phyloP scores from a whole-genome alignment of 2,113 vertebrate genomes.

The Mormyrus iriodes region DNA sequence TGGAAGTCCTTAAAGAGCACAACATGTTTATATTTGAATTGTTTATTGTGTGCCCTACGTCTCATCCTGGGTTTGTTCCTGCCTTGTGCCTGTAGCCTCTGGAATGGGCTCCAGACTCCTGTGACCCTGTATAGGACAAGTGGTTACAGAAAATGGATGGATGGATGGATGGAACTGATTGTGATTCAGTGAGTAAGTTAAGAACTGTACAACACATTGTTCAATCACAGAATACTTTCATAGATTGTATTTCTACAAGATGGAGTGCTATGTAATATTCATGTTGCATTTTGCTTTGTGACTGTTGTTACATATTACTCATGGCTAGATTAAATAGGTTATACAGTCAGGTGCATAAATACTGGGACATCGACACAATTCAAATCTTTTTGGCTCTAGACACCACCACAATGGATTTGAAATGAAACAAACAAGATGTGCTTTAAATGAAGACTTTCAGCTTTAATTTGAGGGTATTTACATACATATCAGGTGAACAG shows the following conservation, averaged over 20 bases:
- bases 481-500: too few species aligned
- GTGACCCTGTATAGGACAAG: background rate
- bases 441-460: too few species aligned
- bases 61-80: background rate
- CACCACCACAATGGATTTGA: too few species aligned
- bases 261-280: background rate
- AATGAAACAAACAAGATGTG: too few species aligned
- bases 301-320: too few species aligned
- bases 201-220: background rate
- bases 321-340: too few species aligned
- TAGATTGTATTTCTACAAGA: background rate
- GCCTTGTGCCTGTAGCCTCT: background rate
- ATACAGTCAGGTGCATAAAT: too few species aligned
- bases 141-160: background rate
- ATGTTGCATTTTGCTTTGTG: background rate
- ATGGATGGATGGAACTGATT: background rate
- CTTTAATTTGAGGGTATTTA: too few species aligned
- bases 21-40: background rate
- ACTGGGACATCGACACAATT: too few species aligned
- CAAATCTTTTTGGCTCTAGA: too few species aligned
- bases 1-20: background rate
- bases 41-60: background rate
- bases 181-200: background rate
- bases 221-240: background rate
- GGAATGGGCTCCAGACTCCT: background rate